Evolutionary conservation across 2,797 vertebrate genomes (phyloP).

Genomic region (Sebastes hopkinsi): DNA sequence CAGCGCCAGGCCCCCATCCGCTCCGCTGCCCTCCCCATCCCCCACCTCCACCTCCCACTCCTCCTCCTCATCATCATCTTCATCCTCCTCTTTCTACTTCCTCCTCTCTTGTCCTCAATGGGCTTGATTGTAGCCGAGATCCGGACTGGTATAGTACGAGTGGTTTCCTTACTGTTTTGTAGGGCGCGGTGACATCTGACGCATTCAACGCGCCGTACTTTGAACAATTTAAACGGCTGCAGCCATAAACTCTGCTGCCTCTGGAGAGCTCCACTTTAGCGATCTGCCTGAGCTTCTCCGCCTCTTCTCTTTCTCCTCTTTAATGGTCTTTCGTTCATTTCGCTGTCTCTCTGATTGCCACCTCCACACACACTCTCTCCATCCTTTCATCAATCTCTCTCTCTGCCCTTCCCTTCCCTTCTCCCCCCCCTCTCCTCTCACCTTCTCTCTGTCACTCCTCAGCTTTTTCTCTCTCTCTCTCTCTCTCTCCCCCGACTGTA

Average conservation of each 20-base stretch:
- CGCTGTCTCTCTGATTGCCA: constrained; percentile 45
- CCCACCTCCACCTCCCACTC: constrained; percentile 13
- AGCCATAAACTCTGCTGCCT: constrained; percentile 36
- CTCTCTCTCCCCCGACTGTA: neutral
- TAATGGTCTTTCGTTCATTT: constrained; percentile 52
- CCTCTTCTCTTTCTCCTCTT: constrained; percentile 12
- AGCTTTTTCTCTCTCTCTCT: constrained; percentile 32
- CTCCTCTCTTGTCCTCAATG: constrained; percentile 26
- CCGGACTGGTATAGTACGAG: neutral
- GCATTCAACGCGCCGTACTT: constrained; percentile 14
- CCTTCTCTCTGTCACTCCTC: constrained; percentile 47
- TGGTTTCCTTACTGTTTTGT: constrained; percentile 24
- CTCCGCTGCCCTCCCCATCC: constrained; percentile 33
- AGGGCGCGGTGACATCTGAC: constrained; percentile 40
- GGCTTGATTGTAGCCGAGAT: constrained; percentile 37
- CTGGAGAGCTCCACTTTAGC: constrained; percentile 36
- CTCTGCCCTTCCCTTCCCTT: constrained; percentile 3
- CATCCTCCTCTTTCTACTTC: constrained; percentile 1
- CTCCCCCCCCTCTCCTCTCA: constrained; percentile 21
- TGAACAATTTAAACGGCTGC: constrained; percentile 40
- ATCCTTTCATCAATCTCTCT: constrained; percentile 27
- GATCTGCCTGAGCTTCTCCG: constrained; percentile 27
- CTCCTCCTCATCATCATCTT: constrained; percentile 5
- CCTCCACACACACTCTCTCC: constrained; percentile 31
- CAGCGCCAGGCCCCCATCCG: constrained; percentile 48